Conservation (phyloP, 2,888 invertebrate genomes). For the Pinctada fucata region DNA sequence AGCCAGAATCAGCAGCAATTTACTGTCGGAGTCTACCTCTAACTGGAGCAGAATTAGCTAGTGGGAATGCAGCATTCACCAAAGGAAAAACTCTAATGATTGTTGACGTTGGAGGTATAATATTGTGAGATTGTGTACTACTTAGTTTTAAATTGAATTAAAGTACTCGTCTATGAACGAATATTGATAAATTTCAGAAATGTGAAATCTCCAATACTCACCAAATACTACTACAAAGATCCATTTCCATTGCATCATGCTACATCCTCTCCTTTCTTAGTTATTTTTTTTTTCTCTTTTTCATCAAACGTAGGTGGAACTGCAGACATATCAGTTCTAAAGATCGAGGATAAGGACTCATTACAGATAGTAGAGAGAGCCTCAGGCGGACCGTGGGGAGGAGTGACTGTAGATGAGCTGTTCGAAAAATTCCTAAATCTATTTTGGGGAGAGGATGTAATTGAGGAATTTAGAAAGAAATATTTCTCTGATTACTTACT, state of each 20-base stretch:
- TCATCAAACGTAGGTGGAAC: conserved; percentile 18
- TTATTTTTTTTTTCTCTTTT: conserved; percentile 1
- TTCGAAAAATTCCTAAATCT: conserved; percentile 8
- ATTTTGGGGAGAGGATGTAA: conserved; percentile 19
- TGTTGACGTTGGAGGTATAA: conserved; percentile 32
- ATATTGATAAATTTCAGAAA: no score
- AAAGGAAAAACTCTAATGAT: conserved; percentile 14
- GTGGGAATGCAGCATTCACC: neutral
- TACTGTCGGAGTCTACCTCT: conserved; percentile 23
- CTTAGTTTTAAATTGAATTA: no score
- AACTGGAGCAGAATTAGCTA: neutral
- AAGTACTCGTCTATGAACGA: no score
- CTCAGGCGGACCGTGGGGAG: conserved; percentile 25
- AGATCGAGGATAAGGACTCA: conserved; percentile 16
- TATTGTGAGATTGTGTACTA: neutral
- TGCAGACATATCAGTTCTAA: conserved; percentile 28
- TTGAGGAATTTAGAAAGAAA: conserved; percentile 11
- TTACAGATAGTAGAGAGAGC: conserved; percentile 25
- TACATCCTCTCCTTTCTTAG: no score
- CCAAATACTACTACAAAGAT: no score
- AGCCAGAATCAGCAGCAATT: conserved; percentile 33
- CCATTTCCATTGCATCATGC: no score
- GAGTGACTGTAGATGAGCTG: conserved; percentile 16
- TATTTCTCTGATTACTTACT: conserved; percentile 23
- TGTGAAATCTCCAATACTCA: no score